A percentile compares a stretch with the other conserved stretches of the same genome.
phyloP scores from a whole-genome alignment of 2,797 vertebrate species.

The Erethizon dorsatum region DNA sequence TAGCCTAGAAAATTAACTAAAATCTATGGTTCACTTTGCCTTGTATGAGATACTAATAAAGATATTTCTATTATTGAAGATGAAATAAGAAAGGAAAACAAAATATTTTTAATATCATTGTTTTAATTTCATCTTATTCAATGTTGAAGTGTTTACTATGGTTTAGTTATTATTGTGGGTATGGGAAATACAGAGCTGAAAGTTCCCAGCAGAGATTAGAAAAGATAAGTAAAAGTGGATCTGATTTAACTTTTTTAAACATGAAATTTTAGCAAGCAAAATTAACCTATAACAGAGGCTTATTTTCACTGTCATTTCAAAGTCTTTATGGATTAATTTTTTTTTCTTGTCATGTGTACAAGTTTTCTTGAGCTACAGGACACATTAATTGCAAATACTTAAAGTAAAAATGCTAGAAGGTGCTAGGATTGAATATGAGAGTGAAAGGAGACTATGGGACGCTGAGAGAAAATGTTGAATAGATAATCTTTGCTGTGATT shows the following conservation, averaged over 20 bases:
- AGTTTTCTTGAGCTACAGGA: neutral
- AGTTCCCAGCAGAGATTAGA: neutral
- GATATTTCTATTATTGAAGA: slow-evolving; percentile 20
- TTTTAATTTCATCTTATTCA: slow-evolving; percentile 22
- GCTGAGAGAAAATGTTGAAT: neutral
- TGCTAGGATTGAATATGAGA: neutral
- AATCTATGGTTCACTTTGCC: neutral
- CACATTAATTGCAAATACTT: neutral
- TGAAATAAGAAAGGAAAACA: neutral
- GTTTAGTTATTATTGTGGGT: neutral
- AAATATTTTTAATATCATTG: slow-evolving; percentile 4
- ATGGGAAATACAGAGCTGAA: neutral
- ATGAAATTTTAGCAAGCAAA: neutral
- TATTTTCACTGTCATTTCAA: neutral
- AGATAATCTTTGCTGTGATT: neutral
- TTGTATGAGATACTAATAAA: neutral
- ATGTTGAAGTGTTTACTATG: neutral
- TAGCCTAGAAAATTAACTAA: slow-evolving; percentile 13
- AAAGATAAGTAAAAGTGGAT: slow-evolving; percentile 1
- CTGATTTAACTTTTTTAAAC: slow-evolving; percentile 3
- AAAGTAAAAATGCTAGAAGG: neutral
- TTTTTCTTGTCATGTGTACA: slow-evolving; percentile 1
- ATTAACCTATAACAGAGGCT: neutral
- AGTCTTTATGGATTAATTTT: neutral
- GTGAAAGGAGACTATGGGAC: neutral